Evolutionary conservation across 2,797 vertebrate species (phyloP).

Genomic region (Myripristis murdjan): DNA sequence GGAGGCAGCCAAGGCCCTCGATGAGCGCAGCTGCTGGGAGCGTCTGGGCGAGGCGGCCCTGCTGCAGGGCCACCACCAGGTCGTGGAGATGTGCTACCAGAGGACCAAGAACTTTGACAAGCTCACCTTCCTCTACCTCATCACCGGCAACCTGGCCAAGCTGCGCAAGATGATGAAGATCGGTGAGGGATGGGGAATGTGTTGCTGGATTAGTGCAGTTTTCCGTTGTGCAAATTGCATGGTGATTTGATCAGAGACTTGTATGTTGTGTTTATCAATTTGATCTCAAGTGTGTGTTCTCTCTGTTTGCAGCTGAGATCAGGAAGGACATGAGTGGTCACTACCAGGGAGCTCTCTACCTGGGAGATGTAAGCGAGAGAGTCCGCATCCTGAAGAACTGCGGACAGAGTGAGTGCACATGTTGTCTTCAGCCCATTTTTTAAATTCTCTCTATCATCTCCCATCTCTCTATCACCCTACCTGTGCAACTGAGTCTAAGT

Average conservation of each 20-base stretch:
- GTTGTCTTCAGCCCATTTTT: neutral
- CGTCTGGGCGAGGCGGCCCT: slow-evolving; percentile 95
- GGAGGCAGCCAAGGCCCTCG: slow-evolving; percentile 96
- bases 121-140: slow-evolving; percentile 97
- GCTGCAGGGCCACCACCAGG: slow-evolving; percentile 98
- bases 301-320: slow-evolving; percentile 90
- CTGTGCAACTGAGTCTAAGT: no score
- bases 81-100: slow-evolving; percentile 99
- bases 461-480: neutral
- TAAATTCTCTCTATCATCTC: no score
- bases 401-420: slow-evolving; percentile 93
- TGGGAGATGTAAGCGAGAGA: slow-evolving; percentile 95
- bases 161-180: slow-evolving; percentile 99
- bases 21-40: slow-evolving; percentile 97
- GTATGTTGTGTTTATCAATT: neutral
- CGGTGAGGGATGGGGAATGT: slow-evolving; percentile 80
- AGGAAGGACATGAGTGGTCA: slow-evolving; percentile 99
- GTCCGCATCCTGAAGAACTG: slow-evolving; percentile 98
- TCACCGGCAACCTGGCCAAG: slow-evolving; percentile 97
- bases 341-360: slow-evolving; percentile 96
- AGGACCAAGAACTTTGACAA: slow-evolving; percentile 98
- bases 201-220: neutral
- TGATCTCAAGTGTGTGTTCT: neutral
- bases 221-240: neutral
- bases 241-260: neutral